Percentiles rank a stretch among this genome's conserved stretches.
These are phyloP conservation scores for Calephelis nemesis DNA, from an alignment of 1,140 invertebrate genomes.

Conservation along the genomic window DNA sequence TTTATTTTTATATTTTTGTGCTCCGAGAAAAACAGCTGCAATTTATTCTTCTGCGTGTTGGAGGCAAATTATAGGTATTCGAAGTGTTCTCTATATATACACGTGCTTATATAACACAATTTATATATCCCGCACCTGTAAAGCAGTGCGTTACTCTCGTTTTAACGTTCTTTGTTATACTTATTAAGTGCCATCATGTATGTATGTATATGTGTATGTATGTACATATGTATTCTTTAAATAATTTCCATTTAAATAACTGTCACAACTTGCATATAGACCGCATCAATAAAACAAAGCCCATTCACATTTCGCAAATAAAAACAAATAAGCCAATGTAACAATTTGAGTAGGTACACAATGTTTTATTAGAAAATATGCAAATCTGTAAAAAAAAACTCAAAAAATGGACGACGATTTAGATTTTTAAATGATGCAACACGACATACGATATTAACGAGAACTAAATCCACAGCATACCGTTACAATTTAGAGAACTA, in stretches of 20 bases:
- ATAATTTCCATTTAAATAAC: too few relatives aligned
- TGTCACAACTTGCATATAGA: not conserved
- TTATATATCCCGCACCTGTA: too few relatives aligned
- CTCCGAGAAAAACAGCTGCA: too few relatives aligned
- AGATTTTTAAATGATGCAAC: constrained; percentile 1
- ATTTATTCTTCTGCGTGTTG: too few relatives aligned
- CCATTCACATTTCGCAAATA: constrained; percentile 4
- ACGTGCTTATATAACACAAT: too few relatives aligned
- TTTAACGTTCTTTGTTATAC: too few relatives aligned
- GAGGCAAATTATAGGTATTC: too few relatives aligned
- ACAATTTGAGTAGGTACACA: constrained; percentile 1
- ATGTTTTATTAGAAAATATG: not conserved
- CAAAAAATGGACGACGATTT: constrained; percentile 1
- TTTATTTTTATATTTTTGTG: not conserved
- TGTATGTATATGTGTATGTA: too few relatives aligned
- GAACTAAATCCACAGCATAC: constrained; percentile 6
- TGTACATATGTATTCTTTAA: too few relatives aligned
- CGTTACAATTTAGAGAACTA: not conserved
- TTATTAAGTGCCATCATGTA: too few relatives aligned
- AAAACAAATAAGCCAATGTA: constrained; percentile 5
- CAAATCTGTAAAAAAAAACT: constrained; percentile 3
- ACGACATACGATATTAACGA: not conserved
- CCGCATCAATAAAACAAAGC: not conserved
- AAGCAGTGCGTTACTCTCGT: too few relatives aligned
- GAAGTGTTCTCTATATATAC: too few relatives aligned